Base-by-base conservation (phyloP, 2,888 invertebrate genomes). In the Acrobasis suavella region DNA sequence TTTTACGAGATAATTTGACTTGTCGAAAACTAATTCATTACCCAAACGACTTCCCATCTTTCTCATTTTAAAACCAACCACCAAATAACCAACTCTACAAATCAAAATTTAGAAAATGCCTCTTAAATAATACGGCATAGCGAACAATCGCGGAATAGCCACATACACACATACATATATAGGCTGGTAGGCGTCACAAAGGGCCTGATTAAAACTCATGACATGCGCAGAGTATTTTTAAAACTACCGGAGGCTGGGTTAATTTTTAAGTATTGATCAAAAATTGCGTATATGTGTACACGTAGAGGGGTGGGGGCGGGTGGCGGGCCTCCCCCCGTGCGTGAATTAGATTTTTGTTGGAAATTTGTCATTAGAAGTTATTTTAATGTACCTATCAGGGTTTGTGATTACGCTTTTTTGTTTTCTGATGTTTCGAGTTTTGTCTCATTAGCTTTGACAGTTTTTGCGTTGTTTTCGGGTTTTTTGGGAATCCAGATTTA, bases 241-340 rank as follows among this genome's bases (percentile, higher is more conserved):
- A 92, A 91, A 91, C 91, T 55, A 54, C 85, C 83, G 83, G 87
- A 86, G 89, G 87, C 81, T 83, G 89, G 87, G 91, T 92, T 91
- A 92, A 92, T 92, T 92, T 92, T 92, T 92, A 92, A 92, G 91
- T 92, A 92, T 91, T 91, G 91, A 92, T 91, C 91, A 92, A 91
- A 91, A 91, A 91, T 91, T 91, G 91, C 90, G 89, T 91, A 82
- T 84, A 80, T 80, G 78, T 80, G 78, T 73, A 77, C 78, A 77
- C 72, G 73, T 72, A 69, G 71, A 67, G 66, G 61, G 68, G 52
- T 68, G 67, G 64, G 69, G 69, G 63, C 67, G 65, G 67, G 67
- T 15, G 67, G 72, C 15, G 63, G 71, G 65, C 65, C 51, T 32
- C 70, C 72, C 62, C 66, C 69, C 79, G 82, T 86, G 89, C 87